Conservation (phyloP, 2,113 vertebrate genomes). For the Raphicerus campestris region DNA sequence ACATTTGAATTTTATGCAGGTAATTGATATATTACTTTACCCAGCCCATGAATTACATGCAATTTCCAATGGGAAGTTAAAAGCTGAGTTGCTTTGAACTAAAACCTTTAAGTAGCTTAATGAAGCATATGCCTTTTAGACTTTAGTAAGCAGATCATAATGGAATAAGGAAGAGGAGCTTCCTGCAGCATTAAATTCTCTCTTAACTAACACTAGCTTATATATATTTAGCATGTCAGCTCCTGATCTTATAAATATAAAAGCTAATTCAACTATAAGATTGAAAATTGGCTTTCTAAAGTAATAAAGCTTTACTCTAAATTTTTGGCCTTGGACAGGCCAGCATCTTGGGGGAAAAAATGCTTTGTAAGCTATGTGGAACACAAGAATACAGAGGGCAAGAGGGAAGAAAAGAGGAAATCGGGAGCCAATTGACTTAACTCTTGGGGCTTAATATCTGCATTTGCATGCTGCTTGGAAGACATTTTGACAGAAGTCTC, state of each 20-base stretch:
- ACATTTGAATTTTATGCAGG: background rate
- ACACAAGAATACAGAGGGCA: background rate
- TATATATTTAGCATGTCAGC: background rate
- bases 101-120: conserved; percentile 49
- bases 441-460: background rate
- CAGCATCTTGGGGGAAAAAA: background rate
- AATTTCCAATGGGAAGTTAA: conserved; percentile 12
- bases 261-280: conserved; percentile 5
- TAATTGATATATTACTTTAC: conserved; percentile 15
- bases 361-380: background rate
- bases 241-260: conserved; percentile 16
- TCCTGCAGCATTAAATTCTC: conserved; percentile 7
- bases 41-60: background rate
- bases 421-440: conserved; percentile 17
- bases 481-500: background rate
- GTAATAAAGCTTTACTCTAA: background rate
- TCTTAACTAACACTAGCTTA: conserved; percentile 26
- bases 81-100: conserved; percentile 46
- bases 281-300: conserved; percentile 8
- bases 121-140: conserved; percentile 41
- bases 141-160: conserved; percentile 53
- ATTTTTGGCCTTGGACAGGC: background rate
- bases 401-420: background rate
- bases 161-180: conserved; percentile 3
- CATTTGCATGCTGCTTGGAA: background rate